phyloP scores from a whole-genome alignment of 2,797 vertebrate species.

The Choloepus didactylus region DNA sequence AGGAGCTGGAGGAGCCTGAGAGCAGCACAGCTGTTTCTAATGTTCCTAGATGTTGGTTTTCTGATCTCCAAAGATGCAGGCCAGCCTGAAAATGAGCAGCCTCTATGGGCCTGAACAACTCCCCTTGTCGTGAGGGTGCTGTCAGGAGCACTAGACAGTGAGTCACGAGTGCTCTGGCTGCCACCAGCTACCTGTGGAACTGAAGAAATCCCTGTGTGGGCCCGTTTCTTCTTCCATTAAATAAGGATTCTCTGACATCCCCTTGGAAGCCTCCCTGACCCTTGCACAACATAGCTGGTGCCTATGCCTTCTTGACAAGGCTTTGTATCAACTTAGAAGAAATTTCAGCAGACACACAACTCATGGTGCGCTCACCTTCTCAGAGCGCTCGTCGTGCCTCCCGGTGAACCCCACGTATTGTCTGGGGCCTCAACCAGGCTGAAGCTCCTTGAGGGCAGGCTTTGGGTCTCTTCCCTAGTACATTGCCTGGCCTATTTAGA shows the following conservation, averaged over 20 bases:
- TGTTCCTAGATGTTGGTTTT: not conserved
- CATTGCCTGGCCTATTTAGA: not conserved
- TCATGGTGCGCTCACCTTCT: accelerated
- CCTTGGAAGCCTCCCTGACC: not conserved
- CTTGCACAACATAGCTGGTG: not conserved
- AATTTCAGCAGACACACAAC: accelerated
- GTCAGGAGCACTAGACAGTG: accelerated
- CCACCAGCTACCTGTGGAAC: not conserved
- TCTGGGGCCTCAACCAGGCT: too few species aligned
- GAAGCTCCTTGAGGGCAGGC: not conserved
- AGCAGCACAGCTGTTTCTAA: constrained; percentile 63
- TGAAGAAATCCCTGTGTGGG: not conserved
- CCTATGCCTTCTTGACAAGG: not conserved
- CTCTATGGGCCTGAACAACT: not conserved
- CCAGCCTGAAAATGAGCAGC: constrained; percentile 4
- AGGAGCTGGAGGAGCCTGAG: constrained; percentile 47
- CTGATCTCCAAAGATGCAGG: not conserved
- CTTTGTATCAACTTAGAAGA: not conserved
- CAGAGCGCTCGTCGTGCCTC: not conserved
- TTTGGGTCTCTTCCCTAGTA: not conserved
- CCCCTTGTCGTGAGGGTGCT: accelerated
- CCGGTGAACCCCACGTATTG: not conserved
- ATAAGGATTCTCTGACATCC: not conserved
- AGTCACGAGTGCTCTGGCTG: not conserved
- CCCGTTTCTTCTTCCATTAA: not conserved